Percentiles rank a stretch among this genome's conserved stretches.
phyloP scores from a whole-genome alignment of 1,140 invertebrate species.

The Meloidogyne hapla region DNA sequence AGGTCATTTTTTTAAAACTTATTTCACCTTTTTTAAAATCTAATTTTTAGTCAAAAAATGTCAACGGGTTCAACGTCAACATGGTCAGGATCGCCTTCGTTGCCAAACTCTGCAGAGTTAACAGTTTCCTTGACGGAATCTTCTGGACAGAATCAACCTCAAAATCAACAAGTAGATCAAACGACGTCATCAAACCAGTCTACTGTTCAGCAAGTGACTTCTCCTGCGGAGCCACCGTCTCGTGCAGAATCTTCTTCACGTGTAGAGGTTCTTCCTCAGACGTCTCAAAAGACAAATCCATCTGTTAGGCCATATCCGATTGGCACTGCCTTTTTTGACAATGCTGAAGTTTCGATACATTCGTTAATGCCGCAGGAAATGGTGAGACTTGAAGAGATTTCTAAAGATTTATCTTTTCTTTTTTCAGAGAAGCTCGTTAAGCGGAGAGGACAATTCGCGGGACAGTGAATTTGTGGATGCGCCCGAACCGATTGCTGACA shows the following conservation, averaged over 20 bases:
- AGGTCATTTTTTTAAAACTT: too few relatives aligned
- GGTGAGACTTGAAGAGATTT: too few relatives aligned
- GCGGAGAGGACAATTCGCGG: background rate
- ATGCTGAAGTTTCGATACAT: background rate
- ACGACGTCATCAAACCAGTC: too few relatives aligned
- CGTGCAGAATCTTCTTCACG: background rate
- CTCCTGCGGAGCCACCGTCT: too few relatives aligned
- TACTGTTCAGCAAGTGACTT: background rate
- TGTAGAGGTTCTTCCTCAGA: background rate
- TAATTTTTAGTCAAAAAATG: background rate
- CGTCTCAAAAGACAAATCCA: background rate
- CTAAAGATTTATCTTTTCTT: too few relatives aligned
- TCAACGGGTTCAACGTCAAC: background rate
- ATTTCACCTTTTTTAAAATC: background rate
- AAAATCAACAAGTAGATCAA: background rate
- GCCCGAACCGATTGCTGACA: background rate
- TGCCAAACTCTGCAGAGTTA: background rate
- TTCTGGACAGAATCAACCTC: background rate
- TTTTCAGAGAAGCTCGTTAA: background rate
- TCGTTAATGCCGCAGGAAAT: background rate
- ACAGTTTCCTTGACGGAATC: background rate
- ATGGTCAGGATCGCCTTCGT: background rate
- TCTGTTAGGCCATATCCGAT: background rate
- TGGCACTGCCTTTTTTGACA: slow-evolving; percentile 1
- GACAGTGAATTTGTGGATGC: background rate